These are phyloP conservation scores for Leiothrix lutea DNA, from an alignment of 2,113 vertebrate genomes.

Conservation along the genomic window DNA sequence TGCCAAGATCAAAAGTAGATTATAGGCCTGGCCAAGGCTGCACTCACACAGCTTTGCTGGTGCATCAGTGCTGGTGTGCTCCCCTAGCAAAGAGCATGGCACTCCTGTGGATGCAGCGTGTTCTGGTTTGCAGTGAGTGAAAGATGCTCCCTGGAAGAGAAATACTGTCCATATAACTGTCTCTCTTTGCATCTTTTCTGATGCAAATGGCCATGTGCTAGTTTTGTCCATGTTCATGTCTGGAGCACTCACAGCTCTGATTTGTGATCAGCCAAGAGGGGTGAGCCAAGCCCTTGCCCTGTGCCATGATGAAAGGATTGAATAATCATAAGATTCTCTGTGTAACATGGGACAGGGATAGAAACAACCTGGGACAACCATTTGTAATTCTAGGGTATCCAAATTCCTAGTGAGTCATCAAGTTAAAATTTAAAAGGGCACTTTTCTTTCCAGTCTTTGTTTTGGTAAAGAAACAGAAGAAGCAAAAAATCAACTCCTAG, in stretches of 20 bases:
- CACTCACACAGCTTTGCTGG: not conserved
- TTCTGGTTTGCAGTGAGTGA: not conserved
- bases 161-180: not conserved
- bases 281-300: not conserved
- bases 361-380: not conserved
- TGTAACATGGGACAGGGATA: not conserved
- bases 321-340: not conserved
- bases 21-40: constrained; percentile 1
- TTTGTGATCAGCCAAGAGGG: not conserved
- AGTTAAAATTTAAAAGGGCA: not conserved
- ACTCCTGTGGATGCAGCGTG: not conserved
- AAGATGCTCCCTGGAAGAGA: not conserved
- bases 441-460: not conserved
- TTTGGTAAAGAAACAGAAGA: not conserved
- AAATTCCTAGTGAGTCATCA: not conserved
- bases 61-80: not conserved
- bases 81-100: not conserved
- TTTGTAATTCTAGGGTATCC: not conserved
- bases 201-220: not conserved
- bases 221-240: not conserved
- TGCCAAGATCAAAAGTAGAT: constrained; percentile 13
- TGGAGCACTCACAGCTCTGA: not conserved
- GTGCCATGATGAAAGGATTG: not conserved
- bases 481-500: not conserved
- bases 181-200: not conserved